Evolutionary conservation across 53 echinoderm and acorn worm genomes (phyloP).

Genomic region (Astropecten irregularis): DNA sequence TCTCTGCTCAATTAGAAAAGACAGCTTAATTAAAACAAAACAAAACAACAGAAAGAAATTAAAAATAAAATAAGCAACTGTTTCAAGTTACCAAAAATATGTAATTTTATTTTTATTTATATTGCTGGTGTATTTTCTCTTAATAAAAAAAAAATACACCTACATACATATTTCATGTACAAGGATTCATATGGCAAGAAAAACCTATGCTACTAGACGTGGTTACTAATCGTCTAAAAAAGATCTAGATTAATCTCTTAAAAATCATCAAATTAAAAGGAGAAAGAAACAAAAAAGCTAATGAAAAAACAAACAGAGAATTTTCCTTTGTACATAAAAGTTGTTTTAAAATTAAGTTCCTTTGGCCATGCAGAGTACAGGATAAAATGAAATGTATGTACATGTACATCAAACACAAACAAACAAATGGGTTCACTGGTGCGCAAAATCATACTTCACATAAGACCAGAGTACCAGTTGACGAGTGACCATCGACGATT

Average conservation of each 20-base stretch:
- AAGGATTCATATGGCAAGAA: conserved; percentile 36
- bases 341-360: no score
- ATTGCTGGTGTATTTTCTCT: conserved; percentile 35
- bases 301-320: background rate
- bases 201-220: conserved; percentile 1
- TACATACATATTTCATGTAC: conserved; percentile 46
- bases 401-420: background rate
- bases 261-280: background rate
- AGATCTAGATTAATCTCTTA: conserved; percentile 3
- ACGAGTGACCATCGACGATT: background rate
- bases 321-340: no score
- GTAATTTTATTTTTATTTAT: conserved; percentile 54
- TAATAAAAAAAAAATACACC: conserved; percentile 10
- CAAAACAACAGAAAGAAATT: background rate
- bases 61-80: background rate
- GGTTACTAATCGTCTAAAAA: background rate
- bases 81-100: conserved; percentile 32
- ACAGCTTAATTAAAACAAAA: no score
- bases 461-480: background rate
- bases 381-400: no score
- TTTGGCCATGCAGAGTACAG: conserved; percentile 51
- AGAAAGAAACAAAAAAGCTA: background rate
- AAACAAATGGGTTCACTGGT: background rate
- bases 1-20: no score
- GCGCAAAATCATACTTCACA: background rate